phyloP scores from a whole-genome alignment of 2,113 vertebrate species.

The Hydrolagus affinis region DNA sequence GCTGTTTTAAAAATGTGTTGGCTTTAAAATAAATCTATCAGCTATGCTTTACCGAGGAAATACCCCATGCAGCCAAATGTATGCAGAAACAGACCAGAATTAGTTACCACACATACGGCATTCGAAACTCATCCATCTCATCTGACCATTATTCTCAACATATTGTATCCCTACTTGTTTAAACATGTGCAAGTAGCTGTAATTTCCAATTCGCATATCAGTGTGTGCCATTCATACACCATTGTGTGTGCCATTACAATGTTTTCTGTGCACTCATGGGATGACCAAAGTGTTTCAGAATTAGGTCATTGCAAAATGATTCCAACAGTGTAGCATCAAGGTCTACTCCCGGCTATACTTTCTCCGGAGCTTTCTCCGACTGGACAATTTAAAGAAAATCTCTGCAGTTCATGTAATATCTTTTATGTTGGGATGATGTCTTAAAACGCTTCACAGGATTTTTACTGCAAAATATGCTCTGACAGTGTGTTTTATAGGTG shows the following conservation, averaged over 20 bases:
- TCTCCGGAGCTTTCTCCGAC: not conserved
- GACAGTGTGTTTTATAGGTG: no score
- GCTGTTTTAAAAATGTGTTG: not conserved
- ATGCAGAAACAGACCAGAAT: not conserved
- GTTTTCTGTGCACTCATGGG: not conserved
- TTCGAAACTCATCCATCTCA: not conserved
- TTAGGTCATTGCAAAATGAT: not conserved
- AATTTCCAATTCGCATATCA: not conserved
- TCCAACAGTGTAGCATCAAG: not conserved
- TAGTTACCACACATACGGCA: not conserved
- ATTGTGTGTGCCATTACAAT: not conserved
- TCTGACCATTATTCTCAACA: not conserved
- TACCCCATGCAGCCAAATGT: not conserved
- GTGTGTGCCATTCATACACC: not conserved
- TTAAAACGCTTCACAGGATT: no score
- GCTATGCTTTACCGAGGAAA: not conserved
- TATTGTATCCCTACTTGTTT: not conserved
- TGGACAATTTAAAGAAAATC: no score
- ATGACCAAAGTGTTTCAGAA: not conserved
- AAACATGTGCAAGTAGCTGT: not conserved
- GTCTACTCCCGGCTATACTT: not conserved
- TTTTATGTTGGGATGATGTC: no score
- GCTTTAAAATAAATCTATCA: not conserved
- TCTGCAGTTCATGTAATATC: no score
- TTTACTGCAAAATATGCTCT: no score